Percentiles rank a stretch among this genome's conserved stretches.
phyloP scores from a whole-genome alignment of 2,113 vertebrate species.

The Grus americana region DNA sequence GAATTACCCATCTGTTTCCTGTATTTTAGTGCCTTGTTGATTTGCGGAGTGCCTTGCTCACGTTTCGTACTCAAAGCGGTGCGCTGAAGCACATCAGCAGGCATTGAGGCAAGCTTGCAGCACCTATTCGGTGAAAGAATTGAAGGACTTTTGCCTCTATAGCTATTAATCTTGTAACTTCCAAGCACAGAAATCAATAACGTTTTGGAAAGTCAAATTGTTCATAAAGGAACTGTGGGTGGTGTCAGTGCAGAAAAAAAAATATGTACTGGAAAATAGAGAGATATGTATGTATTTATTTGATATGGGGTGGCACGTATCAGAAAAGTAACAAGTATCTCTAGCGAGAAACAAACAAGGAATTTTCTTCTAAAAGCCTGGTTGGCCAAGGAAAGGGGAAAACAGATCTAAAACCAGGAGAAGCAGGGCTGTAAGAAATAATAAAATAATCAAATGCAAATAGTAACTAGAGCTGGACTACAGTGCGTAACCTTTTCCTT shows the following conservation, averaged over 20 bases:
- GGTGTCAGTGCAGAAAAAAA: neutral
- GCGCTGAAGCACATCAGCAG: conserved; percentile 3
- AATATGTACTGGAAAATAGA: neutral
- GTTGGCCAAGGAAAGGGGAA: neutral
- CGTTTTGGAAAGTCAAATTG: conserved; percentile 32
- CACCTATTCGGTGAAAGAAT: neutral
- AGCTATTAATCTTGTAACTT: conserved; percentile 27
- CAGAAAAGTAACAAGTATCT: neutral
- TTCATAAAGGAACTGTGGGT: conserved; percentile 17
- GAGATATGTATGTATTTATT: neutral
- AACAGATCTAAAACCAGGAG: neutral
- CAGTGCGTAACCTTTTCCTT: conserved; percentile 56
- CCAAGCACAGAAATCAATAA: conserved; percentile 42
- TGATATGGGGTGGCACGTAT: neutral
- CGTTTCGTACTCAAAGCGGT: conserved; percentile 1
- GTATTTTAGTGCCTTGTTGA: conserved; percentile 48
- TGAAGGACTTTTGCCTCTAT: conserved; percentile 30
- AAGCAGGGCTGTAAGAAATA: neutral
- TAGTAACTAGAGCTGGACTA: conserved; percentile 36
- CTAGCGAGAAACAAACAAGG: neutral
- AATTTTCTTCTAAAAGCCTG: neutral
- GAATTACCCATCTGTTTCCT: conserved; percentile 48
- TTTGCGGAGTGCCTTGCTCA: neutral
- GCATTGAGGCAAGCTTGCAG: neutral
- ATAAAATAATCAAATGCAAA: conserved; percentile 47